A percentile compares a stretch with the other conserved stretches of the same genome.
Conservation (phyloP, 1,140 invertebrate species). For the Trigoniulus corallinus region DNA sequence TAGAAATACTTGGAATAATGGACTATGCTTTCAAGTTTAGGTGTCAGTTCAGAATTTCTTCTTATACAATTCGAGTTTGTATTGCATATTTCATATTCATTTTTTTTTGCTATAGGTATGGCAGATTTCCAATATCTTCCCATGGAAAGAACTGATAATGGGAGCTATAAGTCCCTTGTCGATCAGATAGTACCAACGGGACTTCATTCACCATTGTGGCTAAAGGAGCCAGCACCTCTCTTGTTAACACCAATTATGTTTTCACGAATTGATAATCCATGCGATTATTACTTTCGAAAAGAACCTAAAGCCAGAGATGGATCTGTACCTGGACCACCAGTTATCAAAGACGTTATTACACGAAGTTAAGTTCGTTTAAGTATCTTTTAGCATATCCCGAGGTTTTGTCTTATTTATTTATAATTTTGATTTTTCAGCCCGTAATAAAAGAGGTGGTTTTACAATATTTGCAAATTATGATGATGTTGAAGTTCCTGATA, state of each 20-base stretch:
- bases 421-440: background rate
- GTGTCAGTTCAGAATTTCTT: conserved; percentile 36
- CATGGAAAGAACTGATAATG: conserved; percentile 34
- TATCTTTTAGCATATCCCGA: no score
- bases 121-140: conserved; percentile 85
- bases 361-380: no score
- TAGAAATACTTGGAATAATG: conserved; percentile 47
- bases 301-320: conserved; percentile 12
- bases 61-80: no score
- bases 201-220: conserved; percentile 17
- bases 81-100: conserved; percentile 15
- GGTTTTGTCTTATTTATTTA: no score
- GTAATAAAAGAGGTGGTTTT: conserved; percentile 31
- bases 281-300: conserved; percentile 30
- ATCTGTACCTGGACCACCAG: no score
- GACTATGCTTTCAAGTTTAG: conserved; percentile 52
- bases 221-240: conserved; percentile 36
- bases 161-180: conserved; percentile 46
- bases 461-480: conserved; percentile 28
- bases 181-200: conserved; percentile 27
- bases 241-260: conserved; percentile 60
- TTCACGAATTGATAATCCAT: conserved; percentile 48
- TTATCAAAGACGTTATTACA: no score
- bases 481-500: conserved; percentile 15
- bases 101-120: conserved; percentile 38